Evolutionary conservation across 2,113 vertebrate genomes (phyloP), one percentile per base, ranked within the genome.

Genomic region (Colossoma macropomum): DNA sequence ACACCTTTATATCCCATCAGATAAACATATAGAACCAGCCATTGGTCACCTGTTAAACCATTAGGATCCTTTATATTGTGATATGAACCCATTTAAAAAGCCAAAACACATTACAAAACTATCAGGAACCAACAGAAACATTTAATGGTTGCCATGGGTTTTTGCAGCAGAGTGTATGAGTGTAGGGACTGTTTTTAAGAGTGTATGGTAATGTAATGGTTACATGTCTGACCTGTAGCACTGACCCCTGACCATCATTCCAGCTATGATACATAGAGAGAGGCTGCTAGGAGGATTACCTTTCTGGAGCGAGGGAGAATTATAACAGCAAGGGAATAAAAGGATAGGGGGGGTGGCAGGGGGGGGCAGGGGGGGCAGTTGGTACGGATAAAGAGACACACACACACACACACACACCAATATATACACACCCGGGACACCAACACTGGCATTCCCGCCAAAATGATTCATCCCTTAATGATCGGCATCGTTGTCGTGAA

Each of bases 401-500:
- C 68, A 41, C 30, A 70, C 68, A 70, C 32, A 45, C 68, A 70
- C 38, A 71, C 38, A 45, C 32, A 23, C 19, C 27, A 7, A 27
- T 25, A 25, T 4, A 28, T 17, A 66, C 16, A 38, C 52, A 38
- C 16, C 28, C n/a, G n/a, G 59, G 10, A 13, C 34, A 4, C 19
- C 0, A 41, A 11, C 74, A 59, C 27, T n/a, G 2, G 74, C 32
- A 54, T 76, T 60, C 30, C 30, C 3, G 32, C 63, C 83, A 88
- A 56, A 76, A 94, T 93, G 93, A 23, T 92, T 54, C 90, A 94
- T 79, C 93, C 92, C 50, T 77, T 95, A 78, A 85, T 93, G 82
- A 90, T 93, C 25, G 83, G 28, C 71, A 93, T 94, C 21, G 0
- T 94, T 62, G 80, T 88, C 0, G 78, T 88, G 0, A 94, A 93